A percentile compares a stretch with the other conserved stretches of the same genome.
phyloP scores from a whole-genome alignment of 2,113 vertebrate genomes.

The Thomomys bottae region DNA sequence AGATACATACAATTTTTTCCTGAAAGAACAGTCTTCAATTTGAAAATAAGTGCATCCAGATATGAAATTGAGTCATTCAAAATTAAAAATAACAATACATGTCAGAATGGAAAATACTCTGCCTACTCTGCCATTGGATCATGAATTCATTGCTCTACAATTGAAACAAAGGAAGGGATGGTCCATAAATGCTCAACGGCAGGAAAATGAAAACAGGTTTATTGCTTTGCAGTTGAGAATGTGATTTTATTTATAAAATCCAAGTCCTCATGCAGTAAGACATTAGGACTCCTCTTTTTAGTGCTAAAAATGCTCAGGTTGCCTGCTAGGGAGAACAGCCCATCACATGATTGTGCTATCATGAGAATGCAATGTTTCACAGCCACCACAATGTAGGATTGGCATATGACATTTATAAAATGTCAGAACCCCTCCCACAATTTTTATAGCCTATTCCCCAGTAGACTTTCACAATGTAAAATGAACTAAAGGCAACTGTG shows the following conservation, averaged over 20 bases:
- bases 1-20: background rate
- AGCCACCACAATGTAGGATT: slow-evolving; percentile 66
- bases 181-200: background rate
- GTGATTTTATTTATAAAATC: slow-evolving; percentile 41
- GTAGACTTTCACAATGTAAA: slow-evolving; percentile 65
- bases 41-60: background rate
- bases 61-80: slow-evolving; percentile 14
- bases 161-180: background rate
- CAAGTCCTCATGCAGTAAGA: slow-evolving; percentile 6
- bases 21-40: background rate
- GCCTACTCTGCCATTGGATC: background rate
- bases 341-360: slow-evolving; percentile 49
- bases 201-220: slow-evolving; percentile 41
- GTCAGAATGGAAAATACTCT: slow-evolving; percentile 15
- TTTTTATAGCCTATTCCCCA: slow-evolving; percentile 74
- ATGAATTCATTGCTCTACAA: background rate
- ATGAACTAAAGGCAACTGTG: slow-evolving; percentile 73
- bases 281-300: slow-evolving; percentile 63
- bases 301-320: slow-evolving; percentile 59
- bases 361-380: slow-evolving; percentile 61
- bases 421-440: slow-evolving; percentile 71
- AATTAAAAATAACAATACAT: background rate
- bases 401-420: slow-evolving; percentile 81
- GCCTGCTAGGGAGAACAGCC: slow-evolving; percentile 69
- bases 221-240: slow-evolving; percentile 27